These are phyloP conservation scores for Dinoponera quadriceps DNA, from an alignment of 1,140 invertebrate species.

Conservation along the genomic window DNA sequence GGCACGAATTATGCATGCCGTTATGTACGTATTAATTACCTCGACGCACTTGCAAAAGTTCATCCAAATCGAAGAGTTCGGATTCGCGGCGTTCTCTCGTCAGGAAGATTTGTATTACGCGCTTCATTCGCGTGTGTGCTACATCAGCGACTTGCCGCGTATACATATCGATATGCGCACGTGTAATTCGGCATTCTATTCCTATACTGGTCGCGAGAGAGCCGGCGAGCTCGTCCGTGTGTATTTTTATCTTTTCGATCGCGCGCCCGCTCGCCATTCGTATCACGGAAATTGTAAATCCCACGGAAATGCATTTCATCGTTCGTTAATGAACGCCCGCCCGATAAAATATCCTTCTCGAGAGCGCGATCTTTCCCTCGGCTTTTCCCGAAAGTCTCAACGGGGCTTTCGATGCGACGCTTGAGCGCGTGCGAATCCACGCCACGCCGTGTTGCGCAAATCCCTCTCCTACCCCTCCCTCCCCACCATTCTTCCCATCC, in stretches of 20 bases:
- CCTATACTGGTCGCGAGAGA: neutral
- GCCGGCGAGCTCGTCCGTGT: neutral
- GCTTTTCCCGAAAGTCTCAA: neutral
- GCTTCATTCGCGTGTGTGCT: no score
- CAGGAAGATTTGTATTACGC: no score
- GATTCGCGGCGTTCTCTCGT: no score
- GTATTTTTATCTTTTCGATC: neutral
- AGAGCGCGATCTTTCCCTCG: neutral
- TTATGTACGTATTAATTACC: no score
- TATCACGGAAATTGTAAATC: slow-evolving; percentile 15
- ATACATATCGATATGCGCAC: no score
- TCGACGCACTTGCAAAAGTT: no score
- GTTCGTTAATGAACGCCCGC: slow-evolving; percentile 17
- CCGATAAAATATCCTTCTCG: slow-evolving; percentile 4
- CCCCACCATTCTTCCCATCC: neutral
- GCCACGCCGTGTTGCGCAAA: no score
- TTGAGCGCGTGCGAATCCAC: slow-evolving; percentile 44
- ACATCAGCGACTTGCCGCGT: no score
- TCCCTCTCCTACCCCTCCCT: neutral
- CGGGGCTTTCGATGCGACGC: slow-evolving; percentile 1
- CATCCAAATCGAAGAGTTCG: no score
- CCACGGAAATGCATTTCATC: neutral
- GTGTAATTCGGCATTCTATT: no score
- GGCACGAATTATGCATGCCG: no score
- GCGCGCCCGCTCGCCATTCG: neutral